Percentiles rank a stretch among this genome's conserved stretches.
phyloP scores from a whole-genome alignment of 2,888 invertebrate species.

The Limnephilus lunatus region DNA sequence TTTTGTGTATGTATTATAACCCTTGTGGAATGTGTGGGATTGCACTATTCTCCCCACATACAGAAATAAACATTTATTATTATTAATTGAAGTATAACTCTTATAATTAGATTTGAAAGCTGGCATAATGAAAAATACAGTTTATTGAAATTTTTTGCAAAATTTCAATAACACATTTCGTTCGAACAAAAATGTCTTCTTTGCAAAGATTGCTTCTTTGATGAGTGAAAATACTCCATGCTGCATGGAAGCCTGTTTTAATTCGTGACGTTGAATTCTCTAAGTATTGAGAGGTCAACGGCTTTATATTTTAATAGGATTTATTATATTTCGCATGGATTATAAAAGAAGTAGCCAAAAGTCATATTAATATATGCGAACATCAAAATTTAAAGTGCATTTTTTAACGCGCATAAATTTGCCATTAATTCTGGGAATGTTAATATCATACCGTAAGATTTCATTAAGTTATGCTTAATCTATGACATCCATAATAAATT shows the following conservation, averaged over 20 bases:
- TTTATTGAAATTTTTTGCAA: too few species aligned
- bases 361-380: neutral
- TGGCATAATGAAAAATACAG: neutral
- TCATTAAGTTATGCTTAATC: neutral
- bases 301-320: neutral
- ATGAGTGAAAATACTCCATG: neutral
- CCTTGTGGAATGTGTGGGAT: too few species aligned
- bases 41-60: too few species aligned
- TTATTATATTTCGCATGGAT: neutral
- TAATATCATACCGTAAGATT: neutral
- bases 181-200: neutral
- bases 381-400: constrained; percentile 10
- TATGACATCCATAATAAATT: neutral
- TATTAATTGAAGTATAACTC: too few species aligned
- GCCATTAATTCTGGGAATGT: constrained; percentile 3
- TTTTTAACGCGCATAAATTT: neutral
- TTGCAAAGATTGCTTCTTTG: neutral
- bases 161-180: neutral
- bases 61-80: too few species aligned
- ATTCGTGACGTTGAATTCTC: neutral
- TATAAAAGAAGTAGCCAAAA: constrained; percentile 7
- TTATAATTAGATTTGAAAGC: neutral
- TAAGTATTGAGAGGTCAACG: constrained; percentile 10
- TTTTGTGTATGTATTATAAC: too few species aligned
- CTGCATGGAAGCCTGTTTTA: neutral